Evolutionary conservation across 2,797 vertebrate genomes (phyloP).

Genomic region (Falco concolor): DNA sequence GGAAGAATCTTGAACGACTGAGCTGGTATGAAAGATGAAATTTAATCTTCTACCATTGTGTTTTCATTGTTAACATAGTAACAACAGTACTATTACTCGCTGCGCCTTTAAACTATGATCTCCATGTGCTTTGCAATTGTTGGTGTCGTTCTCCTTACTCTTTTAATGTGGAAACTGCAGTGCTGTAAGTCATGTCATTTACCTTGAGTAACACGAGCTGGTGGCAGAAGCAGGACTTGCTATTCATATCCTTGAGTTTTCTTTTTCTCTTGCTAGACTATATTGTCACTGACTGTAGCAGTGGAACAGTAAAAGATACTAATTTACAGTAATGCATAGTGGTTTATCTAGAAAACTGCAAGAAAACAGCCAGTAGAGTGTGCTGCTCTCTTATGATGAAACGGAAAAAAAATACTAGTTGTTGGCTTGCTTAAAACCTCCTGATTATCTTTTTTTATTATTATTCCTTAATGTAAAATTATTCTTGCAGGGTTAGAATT

Average conservation of each 20-base stretch:
- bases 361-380: constrained; percentile 68
- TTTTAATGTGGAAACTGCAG: background rate
- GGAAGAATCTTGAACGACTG: background rate
- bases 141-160: background rate
- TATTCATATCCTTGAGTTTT: background rate
- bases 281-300: background rate
- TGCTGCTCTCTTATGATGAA: constrained; percentile 62
- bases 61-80: background rate
- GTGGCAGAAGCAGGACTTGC: background rate
- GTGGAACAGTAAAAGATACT: background rate
- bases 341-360: constrained; percentile 4
- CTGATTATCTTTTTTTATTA: background rate
- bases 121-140: background rate
- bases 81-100: background rate
- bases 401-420: background rate
- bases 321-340: background rate
- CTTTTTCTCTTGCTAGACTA: background rate
- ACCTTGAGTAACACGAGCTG: background rate
- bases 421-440: background rate
- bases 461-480: background rate
- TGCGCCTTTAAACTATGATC: background rate
- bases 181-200: background rate
- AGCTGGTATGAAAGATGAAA: background rate
- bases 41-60: background rate
- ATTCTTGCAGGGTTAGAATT: background rate